Percentiles rank a stretch among this genome's conserved stretches.
These are phyloP conservation scores for Sphenopsis melanotis DNA, from an alignment of 2,797 vertebrate genomes.

Conservation along the genomic window DNA sequence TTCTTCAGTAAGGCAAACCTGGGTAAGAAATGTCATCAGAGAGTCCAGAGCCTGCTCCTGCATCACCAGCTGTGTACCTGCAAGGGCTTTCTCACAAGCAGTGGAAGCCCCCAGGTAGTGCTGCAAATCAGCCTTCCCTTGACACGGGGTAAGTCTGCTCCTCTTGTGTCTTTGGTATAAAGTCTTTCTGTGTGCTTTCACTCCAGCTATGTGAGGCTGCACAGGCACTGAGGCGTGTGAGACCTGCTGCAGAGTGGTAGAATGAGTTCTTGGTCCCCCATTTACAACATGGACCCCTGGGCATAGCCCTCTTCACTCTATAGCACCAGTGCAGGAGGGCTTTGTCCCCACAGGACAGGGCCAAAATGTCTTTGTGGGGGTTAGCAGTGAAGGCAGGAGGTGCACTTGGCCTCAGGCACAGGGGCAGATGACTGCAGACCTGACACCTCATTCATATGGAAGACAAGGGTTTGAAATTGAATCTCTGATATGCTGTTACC, in stretches of 20 bases:
- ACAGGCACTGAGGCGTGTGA: neutral
- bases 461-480: neutral
- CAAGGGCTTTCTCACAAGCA: neutral
- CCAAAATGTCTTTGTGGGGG: neutral
- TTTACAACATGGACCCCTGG: neutral
- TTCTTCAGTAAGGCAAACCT: neutral
- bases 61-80: rapidly evolving
- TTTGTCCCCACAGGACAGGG: neutral
- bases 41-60: neutral
- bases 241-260: neutral
- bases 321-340: neutral
- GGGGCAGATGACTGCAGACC: neutral
- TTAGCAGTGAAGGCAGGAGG: neutral
- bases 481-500: rapidly evolving
- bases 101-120: neutral
- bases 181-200: neutral
- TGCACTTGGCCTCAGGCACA: neutral
- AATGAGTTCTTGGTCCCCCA: neutral
- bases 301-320: neutral
- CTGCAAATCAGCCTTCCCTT: neutral
- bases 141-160: rapidly evolving
- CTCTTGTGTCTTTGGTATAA: neutral
- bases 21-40: neutral
- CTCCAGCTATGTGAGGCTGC: neutral
- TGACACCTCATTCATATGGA: neutral